Percentiles rank a stretch among this genome's conserved stretches.
These are phyloP conservation scores for Melinaea menophilus DNA, from an alignment of 2,888 invertebrate genomes.

Conservation along the genomic window DNA sequence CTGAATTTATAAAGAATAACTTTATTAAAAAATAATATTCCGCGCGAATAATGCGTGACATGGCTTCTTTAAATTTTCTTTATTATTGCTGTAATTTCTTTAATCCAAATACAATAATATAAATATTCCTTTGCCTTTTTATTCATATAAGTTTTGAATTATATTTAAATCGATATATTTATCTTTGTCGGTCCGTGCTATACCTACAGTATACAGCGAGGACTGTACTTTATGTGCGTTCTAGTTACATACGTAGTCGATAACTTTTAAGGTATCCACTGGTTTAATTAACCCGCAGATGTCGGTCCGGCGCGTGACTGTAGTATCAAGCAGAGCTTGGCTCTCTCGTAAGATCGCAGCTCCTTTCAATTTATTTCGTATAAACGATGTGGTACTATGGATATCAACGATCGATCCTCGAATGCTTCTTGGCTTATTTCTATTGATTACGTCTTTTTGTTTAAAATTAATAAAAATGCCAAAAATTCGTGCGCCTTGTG, in stretches of 20 bases:
- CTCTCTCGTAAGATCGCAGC: constrained; percentile 33
- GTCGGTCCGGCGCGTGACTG: constrained; percentile 44
- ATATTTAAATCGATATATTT: neutral
- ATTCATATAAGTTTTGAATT: neutral
- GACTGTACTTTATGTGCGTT: constrained; percentile 9
- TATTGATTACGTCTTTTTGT: no score
- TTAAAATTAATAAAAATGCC: no score
- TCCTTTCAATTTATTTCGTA: constrained; percentile 21
- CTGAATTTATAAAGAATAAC: no score
- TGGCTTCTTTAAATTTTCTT: no score
- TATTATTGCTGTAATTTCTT: no score
- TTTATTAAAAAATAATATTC: no score
- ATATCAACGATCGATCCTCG: no score
- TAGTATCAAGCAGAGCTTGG: constrained; percentile 27
- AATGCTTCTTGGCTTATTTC: no score
- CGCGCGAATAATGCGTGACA: no score
- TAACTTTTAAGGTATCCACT: constrained; percentile 36
- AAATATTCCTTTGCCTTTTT: no score
- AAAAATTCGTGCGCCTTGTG: no score
- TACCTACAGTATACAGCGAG: neutral
- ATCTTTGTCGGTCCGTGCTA: neutral
- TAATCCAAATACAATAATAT: no score
- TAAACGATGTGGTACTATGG: neutral
- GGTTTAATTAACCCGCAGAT: constrained; percentile 43
- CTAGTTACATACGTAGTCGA: constrained; percentile 35